Conservation (phyloP, 2,797 vertebrate species). For the Champsocephalus esox region DNA sequence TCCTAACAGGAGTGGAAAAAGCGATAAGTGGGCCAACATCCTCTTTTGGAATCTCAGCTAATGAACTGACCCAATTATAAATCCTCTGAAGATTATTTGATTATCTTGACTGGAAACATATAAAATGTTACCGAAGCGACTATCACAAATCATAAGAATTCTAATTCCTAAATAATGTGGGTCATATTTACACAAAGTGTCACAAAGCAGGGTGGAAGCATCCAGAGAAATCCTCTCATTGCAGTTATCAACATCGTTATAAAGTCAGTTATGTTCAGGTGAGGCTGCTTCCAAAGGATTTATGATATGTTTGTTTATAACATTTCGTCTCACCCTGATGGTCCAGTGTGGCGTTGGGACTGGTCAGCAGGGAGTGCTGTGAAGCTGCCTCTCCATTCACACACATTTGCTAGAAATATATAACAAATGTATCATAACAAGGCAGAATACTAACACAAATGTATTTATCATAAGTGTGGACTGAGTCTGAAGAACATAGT, state of each 20-base stretch:
- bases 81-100: constrained; percentile 3
- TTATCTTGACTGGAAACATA: constrained; percentile 6
- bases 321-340: constrained; percentile 55
- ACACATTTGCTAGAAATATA: constrained; percentile 66
- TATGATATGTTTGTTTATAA: background rate
- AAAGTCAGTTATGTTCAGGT: background rate
- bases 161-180: background rate
- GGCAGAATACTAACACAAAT: background rate
- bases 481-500: background rate
- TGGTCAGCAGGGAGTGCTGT: constrained; percentile 65
- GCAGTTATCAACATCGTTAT: background rate
- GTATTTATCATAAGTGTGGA: background rate
- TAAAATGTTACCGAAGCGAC: background rate
- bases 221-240: too few relatives aligned
- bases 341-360: constrained; percentile 28
- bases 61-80: constrained; percentile 21
- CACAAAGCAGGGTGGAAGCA: too few relatives aligned
- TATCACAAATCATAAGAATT: background rate
- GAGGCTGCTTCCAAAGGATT: constrained; percentile 1
- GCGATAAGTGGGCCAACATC: background rate
- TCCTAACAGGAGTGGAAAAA: constrained; percentile 3
- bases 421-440: constrained; percentile 7
- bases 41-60: background rate
- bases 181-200: background rate
- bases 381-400: constrained; percentile 68